Evolutionary conservation across 2,797 vertebrate species (phyloP).

Genomic region (Peromyscus attwateri): DNA sequence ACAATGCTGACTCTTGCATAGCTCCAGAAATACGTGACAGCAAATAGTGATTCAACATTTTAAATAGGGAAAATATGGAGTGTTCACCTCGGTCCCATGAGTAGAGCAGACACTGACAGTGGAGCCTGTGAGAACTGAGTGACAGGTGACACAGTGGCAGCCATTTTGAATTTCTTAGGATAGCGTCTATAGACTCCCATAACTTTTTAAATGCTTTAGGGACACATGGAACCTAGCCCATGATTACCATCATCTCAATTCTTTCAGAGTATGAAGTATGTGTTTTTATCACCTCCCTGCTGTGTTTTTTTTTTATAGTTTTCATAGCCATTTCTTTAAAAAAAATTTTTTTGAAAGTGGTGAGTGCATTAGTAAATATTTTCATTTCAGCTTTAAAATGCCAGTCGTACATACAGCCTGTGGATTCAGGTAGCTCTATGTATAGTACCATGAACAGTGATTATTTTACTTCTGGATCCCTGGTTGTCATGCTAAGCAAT

Average conservation of each 20-base stretch:
- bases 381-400: constrained; percentile 53
- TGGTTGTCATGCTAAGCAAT: neutral
- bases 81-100: neutral
- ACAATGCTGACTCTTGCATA: neutral
- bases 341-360: constrained; percentile 40
- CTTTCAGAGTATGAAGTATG: constrained; percentile 30
- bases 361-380: constrained; percentile 68
- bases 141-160: neutral
- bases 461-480: neutral
- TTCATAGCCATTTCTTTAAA: constrained; percentile 54
- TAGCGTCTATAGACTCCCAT: neutral
- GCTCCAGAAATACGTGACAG: neutral
- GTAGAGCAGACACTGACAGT: neutral
- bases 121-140: neutral
- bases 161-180: neutral
- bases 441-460: neutral
- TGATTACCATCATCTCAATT: neutral
- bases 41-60: neutral
- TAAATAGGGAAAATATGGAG: neutral
- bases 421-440: neutral
- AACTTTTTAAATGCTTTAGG: neutral
- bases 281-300: constrained; percentile 54
- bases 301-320: constrained; percentile 65
- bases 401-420: neutral
- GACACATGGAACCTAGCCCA: neutral